Percentiles rank a stretch among this genome's conserved stretches.
phyloP scores from a whole-genome alignment of 2,888 invertebrate genomes.

The Criorhina ranunculi region DNA sequence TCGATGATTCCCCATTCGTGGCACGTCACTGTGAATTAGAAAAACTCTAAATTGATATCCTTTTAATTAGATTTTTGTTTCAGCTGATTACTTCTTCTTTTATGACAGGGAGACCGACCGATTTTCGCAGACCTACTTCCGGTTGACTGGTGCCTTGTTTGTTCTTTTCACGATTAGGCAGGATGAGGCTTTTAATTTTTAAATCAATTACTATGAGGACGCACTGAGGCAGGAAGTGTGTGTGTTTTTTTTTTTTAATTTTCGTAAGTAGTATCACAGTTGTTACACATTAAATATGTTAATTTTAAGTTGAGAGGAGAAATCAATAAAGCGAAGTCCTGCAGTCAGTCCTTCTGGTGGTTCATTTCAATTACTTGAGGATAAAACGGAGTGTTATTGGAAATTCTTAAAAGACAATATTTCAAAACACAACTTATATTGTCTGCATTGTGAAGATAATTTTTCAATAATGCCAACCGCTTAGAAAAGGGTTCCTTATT shows the following conservation, averaged over 20 bases:
- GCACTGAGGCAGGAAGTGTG: not conserved
- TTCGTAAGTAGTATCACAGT: not conserved
- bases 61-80: conserved; percentile 68
- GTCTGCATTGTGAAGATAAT: conserved; percentile 63
- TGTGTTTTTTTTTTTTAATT: not conserved
- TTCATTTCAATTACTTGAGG: conserved; percentile 32
- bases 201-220: not conserved
- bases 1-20: conserved; percentile 55
- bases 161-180: conserved; percentile 21
- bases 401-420: conserved; percentile 25
- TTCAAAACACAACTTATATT: conserved; percentile 24
- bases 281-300: conserved; percentile 16
- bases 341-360: not conserved
- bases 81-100: conserved; percentile 45
- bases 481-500: conserved; percentile 54
- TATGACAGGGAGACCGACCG: not conserved
- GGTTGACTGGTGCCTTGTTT: conserved; percentile 8
- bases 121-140: conserved; percentile 2
- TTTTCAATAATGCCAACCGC: conserved; percentile 69
- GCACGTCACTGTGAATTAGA: conserved; percentile 54
- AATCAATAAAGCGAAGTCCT: conserved; percentile 36
- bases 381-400: conserved; percentile 35
- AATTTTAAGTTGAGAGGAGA: not conserved
- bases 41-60: conserved; percentile 58
- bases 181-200: not conserved